Conservation (phyloP, 1,140 invertebrate genomes). For the Acromyrmex charruanus region DNA sequence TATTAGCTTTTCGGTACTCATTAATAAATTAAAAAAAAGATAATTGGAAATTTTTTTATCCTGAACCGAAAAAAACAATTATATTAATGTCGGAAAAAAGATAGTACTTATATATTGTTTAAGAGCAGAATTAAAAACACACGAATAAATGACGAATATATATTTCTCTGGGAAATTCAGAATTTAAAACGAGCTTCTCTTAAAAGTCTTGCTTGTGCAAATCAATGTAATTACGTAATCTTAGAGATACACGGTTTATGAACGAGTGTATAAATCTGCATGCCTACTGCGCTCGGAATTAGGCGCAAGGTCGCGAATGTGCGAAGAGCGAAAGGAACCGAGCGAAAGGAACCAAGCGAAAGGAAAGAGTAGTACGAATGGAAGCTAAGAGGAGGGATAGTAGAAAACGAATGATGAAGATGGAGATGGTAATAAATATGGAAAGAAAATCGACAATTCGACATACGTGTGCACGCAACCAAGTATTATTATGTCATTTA, state of each 20-base stretch:
- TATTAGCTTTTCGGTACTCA: background rate
- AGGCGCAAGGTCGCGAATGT: slow-evolving; percentile 30
- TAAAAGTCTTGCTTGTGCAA: background rate
- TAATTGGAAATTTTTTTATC: background rate
- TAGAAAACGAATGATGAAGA: background rate
- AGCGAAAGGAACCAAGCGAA: slow-evolving; percentile 46
- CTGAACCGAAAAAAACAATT: background rate
- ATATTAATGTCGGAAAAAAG: background rate
- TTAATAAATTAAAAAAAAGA: background rate
- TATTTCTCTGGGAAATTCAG: background rate
- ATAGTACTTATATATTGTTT: background rate
- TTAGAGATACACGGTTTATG: background rate
- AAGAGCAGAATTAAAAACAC: background rate
- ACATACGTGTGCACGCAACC: background rate
- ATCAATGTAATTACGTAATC: slow-evolving; percentile 9
- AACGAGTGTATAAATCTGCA: slow-evolving; percentile 26
- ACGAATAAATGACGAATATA: background rate
- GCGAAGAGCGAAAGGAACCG: slow-evolving; percentile 21
- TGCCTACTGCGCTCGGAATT: background rate
- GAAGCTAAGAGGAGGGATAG: background rate
- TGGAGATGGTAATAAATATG: background rate
- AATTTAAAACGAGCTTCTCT: background rate
- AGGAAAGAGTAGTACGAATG: background rate
- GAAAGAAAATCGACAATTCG: slow-evolving; percentile 16
- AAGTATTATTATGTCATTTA: slow-evolving; percentile 38